Evolutionary conservation across 2,797 vertebrate species (phyloP).

Genomic region (Carapus acus): DNA sequence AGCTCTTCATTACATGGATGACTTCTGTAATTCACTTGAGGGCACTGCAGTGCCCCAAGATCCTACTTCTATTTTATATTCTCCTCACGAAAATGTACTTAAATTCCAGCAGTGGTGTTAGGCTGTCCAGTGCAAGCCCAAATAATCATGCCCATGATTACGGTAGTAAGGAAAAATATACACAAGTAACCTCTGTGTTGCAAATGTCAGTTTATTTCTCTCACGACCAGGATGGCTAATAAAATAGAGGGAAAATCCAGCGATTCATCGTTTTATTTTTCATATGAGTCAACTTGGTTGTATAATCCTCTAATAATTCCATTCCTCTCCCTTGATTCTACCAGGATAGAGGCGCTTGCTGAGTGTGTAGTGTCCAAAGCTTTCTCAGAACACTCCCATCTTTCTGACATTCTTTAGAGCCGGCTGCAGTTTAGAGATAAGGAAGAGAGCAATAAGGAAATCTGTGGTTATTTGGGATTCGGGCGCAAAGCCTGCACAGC

Average conservation of each 20-base stretch:
- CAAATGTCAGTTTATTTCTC: too few relatives aligned
- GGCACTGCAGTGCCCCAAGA: background rate
- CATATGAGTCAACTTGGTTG: slow-evolving; percentile 24
- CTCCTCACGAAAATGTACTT: too few relatives aligned
- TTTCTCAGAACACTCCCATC: slow-evolving; percentile 43
- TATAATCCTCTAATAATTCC: slow-evolving; percentile 16
- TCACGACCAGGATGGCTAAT: too few relatives aligned
- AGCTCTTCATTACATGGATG: background rate
- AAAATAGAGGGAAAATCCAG: too few relatives aligned
- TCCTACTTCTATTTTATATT: too few relatives aligned
- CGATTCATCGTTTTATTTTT: slow-evolving; percentile 6
- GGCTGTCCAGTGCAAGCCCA: too few relatives aligned
- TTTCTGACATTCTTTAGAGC: slow-evolving; percentile 56
- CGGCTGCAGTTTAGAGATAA: slow-evolving; percentile 63
- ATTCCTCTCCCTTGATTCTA: slow-evolving; percentile 10
- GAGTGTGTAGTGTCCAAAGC: slow-evolving; percentile 32
- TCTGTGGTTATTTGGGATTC: slow-evolving; percentile 48
- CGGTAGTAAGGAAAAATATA: too few relatives aligned
- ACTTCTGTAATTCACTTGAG: background rate
- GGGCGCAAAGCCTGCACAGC: slow-evolving; percentile 39
- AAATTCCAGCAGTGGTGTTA: too few relatives aligned
- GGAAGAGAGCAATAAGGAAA: slow-evolving; percentile 53
- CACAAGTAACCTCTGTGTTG: too few relatives aligned
- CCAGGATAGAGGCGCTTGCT: slow-evolving; percentile 32
- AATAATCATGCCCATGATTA: too few relatives aligned